Evolutionary conservation across 1,140 invertebrate genomes (phyloP).

Genomic region (Atopsyche davidsoni): DNA sequence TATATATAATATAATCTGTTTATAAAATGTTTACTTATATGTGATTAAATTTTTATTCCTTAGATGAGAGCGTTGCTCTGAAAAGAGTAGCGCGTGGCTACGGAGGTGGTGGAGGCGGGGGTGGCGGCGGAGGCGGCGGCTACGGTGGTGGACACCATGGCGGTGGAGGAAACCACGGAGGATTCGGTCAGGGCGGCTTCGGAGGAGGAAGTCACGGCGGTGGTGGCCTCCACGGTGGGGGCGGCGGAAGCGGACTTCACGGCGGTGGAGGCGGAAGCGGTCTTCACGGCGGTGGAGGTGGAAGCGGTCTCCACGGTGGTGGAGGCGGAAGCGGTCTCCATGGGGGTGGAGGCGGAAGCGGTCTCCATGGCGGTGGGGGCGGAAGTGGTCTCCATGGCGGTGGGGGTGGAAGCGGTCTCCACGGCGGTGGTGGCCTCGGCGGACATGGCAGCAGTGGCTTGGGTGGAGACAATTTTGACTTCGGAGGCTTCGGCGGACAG

Average conservation of each 20-base stretch:
- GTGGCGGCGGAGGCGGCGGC: slow-evolving; percentile 16
- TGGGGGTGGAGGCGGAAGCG: slow-evolving; percentile 17
- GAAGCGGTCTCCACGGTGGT: slow-evolving; percentile 25
- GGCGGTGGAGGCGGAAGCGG: slow-evolving; percentile 15
- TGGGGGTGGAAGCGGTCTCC: slow-evolving; percentile 29
- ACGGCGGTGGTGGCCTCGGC: slow-evolving; percentile 25
- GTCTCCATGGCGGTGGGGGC: slow-evolving; percentile 18
- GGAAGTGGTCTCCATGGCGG: slow-evolving; percentile 17
- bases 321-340: slow-evolving; percentile 27
- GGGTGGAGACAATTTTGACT: slow-evolving; percentile 13
- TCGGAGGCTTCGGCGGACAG: slow-evolving; percentile 28
- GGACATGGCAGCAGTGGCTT: slow-evolving; percentile 21
- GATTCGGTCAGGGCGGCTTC: slow-evolving; percentile 2
- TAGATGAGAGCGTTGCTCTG: slow-evolving; percentile 3
- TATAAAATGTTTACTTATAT: neutral
- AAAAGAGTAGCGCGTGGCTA: slow-evolving; percentile 41
- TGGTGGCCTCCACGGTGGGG: slow-evolving; percentile 13
- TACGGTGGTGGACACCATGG: slow-evolving; percentile 5
- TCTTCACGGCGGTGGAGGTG: neutral
- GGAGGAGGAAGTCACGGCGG: slow-evolving; percentile 22
- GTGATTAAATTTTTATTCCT: slow-evolving; percentile 3
- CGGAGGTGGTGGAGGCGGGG: slow-evolving; percentile 31
- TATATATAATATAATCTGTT: neutral
- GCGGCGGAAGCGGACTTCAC: slow-evolving; percentile 14
- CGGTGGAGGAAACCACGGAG: slow-evolving; percentile 1